Evolutionary conservation across 2,797 vertebrate species (phyloP).

Genomic region (Gobionotothen gibberifrons): DNA sequence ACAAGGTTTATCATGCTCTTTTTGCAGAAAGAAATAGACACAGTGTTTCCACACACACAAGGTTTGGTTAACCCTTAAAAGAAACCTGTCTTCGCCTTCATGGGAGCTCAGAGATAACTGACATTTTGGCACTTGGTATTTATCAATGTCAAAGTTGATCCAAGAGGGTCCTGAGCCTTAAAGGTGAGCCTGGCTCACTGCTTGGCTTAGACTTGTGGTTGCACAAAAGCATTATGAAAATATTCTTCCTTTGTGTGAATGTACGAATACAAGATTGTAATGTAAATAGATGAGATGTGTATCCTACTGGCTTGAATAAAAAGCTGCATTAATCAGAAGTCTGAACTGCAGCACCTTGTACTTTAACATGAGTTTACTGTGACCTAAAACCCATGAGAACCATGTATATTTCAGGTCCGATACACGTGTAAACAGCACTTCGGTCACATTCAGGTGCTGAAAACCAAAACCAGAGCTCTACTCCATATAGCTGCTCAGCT

Average conservation of each 20-base stretch:
- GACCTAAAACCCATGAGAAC: neutral
- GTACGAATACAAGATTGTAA: slow-evolving; percentile 22
- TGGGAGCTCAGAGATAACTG: slow-evolving; percentile 11
- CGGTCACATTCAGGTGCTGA: slow-evolving; percentile 33
- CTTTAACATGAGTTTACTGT: slow-evolving; percentile 10
- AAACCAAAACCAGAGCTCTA: slow-evolving; percentile 56
- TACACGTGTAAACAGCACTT: neutral
- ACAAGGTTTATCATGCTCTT: slow-evolving; percentile 7
- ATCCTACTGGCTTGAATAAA: slow-evolving; percentile 50
- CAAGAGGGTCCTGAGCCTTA: slow-evolving; percentile 5
- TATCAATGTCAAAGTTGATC: slow-evolving; percentile 24
- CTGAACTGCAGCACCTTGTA: slow-evolving; percentile 19
- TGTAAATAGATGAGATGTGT: slow-evolving; percentile 19
- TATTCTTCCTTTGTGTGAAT: slow-evolving; percentile 25
- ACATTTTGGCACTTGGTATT: slow-evolving; percentile 23
- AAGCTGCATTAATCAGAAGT: slow-evolving; percentile 55
- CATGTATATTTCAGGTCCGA: neutral
- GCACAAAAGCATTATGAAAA: slow-evolving; percentile 65
- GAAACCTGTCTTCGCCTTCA: neutral
- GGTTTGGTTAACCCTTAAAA: neutral
- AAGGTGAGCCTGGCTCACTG: slow-evolving; percentile 3
- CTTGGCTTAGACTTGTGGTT: slow-evolving; percentile 13
- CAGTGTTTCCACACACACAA: neutral
- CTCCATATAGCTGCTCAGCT: slow-evolving; percentile 52
- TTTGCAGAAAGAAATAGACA: slow-evolving; percentile 22